phyloP scores from a whole-genome alignment of 2,797 vertebrate species.

The Coregonus sp. region DNA sequence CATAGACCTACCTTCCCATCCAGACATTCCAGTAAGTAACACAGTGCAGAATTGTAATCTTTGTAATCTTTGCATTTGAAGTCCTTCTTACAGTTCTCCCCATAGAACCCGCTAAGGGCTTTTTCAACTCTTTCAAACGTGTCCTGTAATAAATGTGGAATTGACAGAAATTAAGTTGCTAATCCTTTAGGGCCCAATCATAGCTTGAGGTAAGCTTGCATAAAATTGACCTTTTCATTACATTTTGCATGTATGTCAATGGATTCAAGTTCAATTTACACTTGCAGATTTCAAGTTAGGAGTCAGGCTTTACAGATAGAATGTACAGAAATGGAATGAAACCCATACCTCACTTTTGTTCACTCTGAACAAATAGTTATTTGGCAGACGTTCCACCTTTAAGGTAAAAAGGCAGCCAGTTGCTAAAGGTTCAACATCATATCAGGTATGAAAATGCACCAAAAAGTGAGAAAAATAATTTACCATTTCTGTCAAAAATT shows the following conservation, averaged over 20 bases:
- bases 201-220: no score
- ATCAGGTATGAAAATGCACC: background rate
- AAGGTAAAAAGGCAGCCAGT: background rate
- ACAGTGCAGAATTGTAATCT: background rate
- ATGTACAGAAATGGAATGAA: no score
- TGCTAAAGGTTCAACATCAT: background rate
- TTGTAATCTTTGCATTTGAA: background rate
- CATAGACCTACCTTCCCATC: background rate
- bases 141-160: background rate
- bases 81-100: background rate
- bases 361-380: background rate
- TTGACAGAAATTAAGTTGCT: no score
- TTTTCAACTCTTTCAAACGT: background rate
- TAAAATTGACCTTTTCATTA: no score
- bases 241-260: no score
- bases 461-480: background rate
- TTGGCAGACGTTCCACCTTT: background rate
- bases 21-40: background rate
- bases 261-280: no score
- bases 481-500: background rate
- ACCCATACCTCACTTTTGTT: background rate
- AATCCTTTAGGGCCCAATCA: no score
- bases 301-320: no score
- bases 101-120: background rate
- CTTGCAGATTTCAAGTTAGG: no score